Base-by-base conservation (phyloP, 2,113 vertebrate genomes). In the human region DNA sequence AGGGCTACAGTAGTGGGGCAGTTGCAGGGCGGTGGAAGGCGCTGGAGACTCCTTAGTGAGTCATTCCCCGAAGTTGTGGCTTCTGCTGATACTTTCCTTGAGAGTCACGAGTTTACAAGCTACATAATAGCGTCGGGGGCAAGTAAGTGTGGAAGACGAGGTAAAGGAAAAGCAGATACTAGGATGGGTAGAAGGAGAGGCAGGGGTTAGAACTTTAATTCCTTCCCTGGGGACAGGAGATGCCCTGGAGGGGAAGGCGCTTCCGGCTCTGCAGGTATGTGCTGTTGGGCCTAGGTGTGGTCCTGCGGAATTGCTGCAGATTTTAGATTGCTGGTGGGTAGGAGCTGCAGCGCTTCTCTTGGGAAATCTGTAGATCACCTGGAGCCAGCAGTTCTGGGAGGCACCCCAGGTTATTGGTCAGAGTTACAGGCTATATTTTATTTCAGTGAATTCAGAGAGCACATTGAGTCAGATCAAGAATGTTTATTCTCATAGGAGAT, bases 41-140 rank as follows among this genome's bases (percentile, higher is more conserved):
- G 11, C 43, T 17, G 82, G 45, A 72, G 59, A 32, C 89, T 78
- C 32, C 3, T 22, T 64, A 61, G 50, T 86, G 96, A 97, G 78
- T 97, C 95, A 97, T 45, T 78, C 50, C 52, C 50, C 1, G 12
- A 79, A 88, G 40, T 89, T 90, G 84, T 64, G 93, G 91, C 89
- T 97, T 82, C 89, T 94, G 82, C 83, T 87, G 20, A 73, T 88
- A 52, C 76, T 95, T 93, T 55, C 17, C 85, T 64, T 68, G 48
- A 32, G 90, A 96, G 83, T 91, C 78, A 18, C 2, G 45, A 78
- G 50, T 88, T 91, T 82, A 57, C 52, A 1, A 94, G 78, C 89
- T 80, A 43, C 92, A 64, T 30, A 64, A 94, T 72, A 43, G 50
- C 57, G 30, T 48, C 4, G 17, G 45, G 9, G 17, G 76, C 79